Evolutionary conservation across 2,797 vertebrate species (phyloP).

Genomic region (Xenentodon cancila): DNA sequence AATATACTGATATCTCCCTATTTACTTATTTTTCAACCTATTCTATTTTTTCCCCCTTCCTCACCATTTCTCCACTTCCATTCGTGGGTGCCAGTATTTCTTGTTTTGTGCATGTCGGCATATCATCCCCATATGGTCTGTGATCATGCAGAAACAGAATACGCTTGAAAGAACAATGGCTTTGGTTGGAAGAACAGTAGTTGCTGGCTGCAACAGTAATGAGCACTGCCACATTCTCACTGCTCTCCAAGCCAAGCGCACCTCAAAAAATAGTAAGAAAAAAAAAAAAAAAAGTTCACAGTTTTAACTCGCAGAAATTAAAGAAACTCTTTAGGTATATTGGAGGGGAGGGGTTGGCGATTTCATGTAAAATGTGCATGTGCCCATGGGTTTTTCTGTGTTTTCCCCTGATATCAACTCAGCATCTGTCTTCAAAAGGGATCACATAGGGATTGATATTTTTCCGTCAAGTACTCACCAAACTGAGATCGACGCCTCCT

Average conservation of each 20-base stretch:
- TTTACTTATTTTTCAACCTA: constrained; percentile 1
- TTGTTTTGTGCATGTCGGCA: constrained; percentile 39
- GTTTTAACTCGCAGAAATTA: constrained; percentile 15
- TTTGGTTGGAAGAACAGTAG: constrained; percentile 55
- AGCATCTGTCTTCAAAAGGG: background rate
- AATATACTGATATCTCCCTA: constrained; percentile 1
- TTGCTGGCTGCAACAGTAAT: constrained; percentile 39
- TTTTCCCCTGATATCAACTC: background rate
- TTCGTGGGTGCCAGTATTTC: constrained; percentile 39
- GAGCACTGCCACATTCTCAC: constrained; percentile 44
- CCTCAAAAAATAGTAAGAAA: constrained; percentile 18
- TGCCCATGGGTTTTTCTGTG: background rate
- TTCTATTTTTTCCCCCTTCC: constrained; percentile 4
- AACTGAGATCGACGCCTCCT: too few species aligned
- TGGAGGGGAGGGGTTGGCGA: background rate
- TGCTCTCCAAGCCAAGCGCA: constrained; percentile 41
- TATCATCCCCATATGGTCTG: constrained; percentile 68
- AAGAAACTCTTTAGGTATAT: constrained; percentile 7
- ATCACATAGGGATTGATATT: background rate
- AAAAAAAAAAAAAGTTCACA: constrained; percentile 38
- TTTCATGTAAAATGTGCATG: constrained; percentile 1
- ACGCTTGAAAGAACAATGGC: constrained; percentile 52
- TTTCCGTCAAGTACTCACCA: background rate
- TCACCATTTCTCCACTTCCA: background rate
- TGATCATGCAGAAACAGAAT: constrained; percentile 47